These are phyloP conservation scores for Oryzias dopingdopingensis DNA, from an alignment of 2,797 vertebrate species.

Conservation along the genomic window DNA sequence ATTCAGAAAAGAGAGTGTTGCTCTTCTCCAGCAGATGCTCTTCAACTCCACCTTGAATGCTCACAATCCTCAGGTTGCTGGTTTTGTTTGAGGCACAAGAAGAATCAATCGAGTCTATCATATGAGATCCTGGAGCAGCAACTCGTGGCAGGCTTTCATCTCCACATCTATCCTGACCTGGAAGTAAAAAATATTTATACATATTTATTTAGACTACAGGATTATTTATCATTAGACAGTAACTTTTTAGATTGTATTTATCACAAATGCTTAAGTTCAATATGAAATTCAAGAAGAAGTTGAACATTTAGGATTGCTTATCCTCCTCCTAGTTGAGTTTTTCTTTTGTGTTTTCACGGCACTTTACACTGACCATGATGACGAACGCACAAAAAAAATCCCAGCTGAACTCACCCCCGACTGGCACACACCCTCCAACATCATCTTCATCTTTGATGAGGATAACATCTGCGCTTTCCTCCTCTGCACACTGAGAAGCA, in stretches of 20 bases:
- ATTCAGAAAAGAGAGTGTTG: conserved; percentile 52
- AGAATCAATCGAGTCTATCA: conserved; percentile 25
- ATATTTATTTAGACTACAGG: too few species aligned
- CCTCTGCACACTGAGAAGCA: conserved; percentile 44
- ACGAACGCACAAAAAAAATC: not conserved
- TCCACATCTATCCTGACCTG: conserved; percentile 42
- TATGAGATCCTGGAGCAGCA: conserved; percentile 22
- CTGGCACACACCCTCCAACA: conserved; percentile 40
- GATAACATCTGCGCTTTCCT: conserved; percentile 67
- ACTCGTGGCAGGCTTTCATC: conserved; percentile 12
- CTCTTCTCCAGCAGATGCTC: conserved; percentile 51
- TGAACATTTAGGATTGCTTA: not conserved
- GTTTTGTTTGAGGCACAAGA: conserved; percentile 25
- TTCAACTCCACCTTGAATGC: conserved; percentile 59
- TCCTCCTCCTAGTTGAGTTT: not conserved
- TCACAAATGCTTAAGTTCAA: too few species aligned
- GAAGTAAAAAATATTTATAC: conserved; percentile 9
- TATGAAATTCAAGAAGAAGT: not conserved
- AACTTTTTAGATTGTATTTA: too few species aligned
- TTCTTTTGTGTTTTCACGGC: too few species aligned
- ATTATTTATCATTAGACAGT: too few species aligned
- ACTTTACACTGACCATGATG: not conserved
- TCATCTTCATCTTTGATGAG: conserved; percentile 76
- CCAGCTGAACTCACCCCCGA: conserved; percentile 35
- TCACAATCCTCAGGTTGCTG: conserved; percentile 57